Conservation (phyloP, 2,113 vertebrate species). For the Microcebus tavaratra region DNA sequence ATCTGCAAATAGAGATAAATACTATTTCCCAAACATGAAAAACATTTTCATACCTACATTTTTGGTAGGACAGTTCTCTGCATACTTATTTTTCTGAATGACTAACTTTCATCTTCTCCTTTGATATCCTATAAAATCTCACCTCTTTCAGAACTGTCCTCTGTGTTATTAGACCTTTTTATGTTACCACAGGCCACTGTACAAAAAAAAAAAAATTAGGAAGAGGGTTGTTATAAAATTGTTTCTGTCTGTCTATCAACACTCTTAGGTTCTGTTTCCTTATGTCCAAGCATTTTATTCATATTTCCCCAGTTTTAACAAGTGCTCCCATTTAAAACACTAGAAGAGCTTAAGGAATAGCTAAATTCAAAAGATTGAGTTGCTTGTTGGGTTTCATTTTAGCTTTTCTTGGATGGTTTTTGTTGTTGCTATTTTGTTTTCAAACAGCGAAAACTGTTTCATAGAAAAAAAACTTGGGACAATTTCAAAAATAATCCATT, state of each 20-base stretch:
- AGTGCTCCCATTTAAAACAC: neutral
- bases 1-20: too few species aligned
- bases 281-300: neutral
- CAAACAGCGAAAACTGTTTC: conserved; percentile 7
- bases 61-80: too few species aligned
- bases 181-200: neutral
- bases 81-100: too few species aligned
- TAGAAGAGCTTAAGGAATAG: neutral
- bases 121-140: too few species aligned
- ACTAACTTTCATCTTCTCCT: too few species aligned
- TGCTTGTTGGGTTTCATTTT: neutral
- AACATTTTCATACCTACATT: too few species aligned
- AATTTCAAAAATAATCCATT: conserved; percentile 6
- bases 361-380: neutral
- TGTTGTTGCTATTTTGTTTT: neutral
- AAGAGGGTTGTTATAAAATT: neutral
- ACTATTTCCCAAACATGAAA: too few species aligned
- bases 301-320: neutral
- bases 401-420: neutral
- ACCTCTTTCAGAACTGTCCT: too few species aligned
- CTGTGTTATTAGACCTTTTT: too few species aligned
- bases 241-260: neutral
- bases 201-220: neutral
- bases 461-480: neutral
- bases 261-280: neutral